Evolutionary conservation across 1,140 invertebrate genomes (phyloP).

Genomic region (Lepidurus arcticus): DNA sequence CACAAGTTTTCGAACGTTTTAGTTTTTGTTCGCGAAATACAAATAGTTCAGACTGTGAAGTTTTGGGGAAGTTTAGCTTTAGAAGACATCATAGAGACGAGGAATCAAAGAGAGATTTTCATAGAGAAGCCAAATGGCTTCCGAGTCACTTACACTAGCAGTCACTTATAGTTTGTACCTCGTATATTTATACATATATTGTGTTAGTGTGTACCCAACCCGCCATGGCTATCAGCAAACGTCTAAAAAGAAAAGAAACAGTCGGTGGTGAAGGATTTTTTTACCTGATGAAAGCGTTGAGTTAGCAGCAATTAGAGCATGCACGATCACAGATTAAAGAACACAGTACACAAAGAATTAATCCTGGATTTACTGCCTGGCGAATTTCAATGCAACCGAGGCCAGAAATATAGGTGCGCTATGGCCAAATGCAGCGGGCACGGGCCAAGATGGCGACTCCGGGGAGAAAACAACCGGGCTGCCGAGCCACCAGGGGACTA

Average conservation of each 20-base stretch:
- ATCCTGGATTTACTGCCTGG: neutral
- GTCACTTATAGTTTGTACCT: neutral
- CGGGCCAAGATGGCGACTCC: slow-evolving; percentile 16
- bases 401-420: slow-evolving; percentile 12
- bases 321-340: neutral
- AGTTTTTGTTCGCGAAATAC: no score
- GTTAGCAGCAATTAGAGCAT: neutral
- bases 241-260: neutral
- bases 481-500: neutral
- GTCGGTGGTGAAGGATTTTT: neutral
- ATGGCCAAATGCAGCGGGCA: slow-evolving; percentile 20
- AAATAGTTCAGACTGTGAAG: no score
- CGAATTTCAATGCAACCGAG: neutral
- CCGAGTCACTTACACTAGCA: neutral
- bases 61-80: no score
- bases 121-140: neutral
- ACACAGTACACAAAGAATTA: neutral
- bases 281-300: neutral
- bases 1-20: no score
- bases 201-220: neutral
- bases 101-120: neutral
- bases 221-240: neutral
- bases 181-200: neutral
- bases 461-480: neutral
- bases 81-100: neutral